Percentiles rank a stretch among this genome's conserved stretches.
phyloP scores from a whole-genome alignment of 2,888 invertebrate species.

The Malthinus seriepunctatus region DNA sequence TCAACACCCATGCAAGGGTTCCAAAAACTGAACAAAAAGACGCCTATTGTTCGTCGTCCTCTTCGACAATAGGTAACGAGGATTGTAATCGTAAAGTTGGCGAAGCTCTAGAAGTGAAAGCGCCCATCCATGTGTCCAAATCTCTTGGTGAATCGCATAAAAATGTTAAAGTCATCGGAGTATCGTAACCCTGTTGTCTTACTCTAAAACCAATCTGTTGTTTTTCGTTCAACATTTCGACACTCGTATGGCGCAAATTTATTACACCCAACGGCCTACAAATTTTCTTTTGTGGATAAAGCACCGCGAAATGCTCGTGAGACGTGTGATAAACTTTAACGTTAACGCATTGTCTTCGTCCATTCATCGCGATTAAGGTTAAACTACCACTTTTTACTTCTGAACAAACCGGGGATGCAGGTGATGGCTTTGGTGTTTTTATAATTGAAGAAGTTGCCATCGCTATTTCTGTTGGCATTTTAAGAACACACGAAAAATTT shows the following conservation, averaged over 20 bases:
- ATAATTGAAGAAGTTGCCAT: constrained; percentile 48
- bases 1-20: background rate
- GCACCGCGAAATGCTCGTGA: constrained; percentile 67
- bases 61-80: constrained; percentile 64
- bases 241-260: constrained; percentile 63
- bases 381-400: constrained; percentile 68
- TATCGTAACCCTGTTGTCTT: constrained; percentile 66
- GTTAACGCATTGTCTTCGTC: constrained; percentile 63
- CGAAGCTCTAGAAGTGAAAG: constrained; percentile 59
- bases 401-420: constrained; percentile 57
- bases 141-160: constrained; percentile 61
- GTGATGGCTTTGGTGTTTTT: constrained; percentile 49
- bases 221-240: constrained; percentile 58
- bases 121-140: constrained; percentile 63
- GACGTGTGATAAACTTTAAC: constrained; percentile 68
- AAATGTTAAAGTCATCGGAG: constrained; percentile 63
- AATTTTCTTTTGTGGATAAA: constrained; percentile 66
- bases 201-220: constrained; percentile 57
- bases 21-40: background rate
- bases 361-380: constrained; percentile 61
- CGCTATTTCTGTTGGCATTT: constrained; percentile 55
- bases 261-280: constrained; percentile 65
- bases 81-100: constrained; percentile 58
- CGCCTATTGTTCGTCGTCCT: constrained; percentile 59
- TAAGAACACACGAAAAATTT: constrained; percentile 15